A percentile compares a stretch with the other conserved stretches of the same genome.
phyloP scores from a whole-genome alignment of 1,140 invertebrate species.

The Drosophila jambulina region DNA sequence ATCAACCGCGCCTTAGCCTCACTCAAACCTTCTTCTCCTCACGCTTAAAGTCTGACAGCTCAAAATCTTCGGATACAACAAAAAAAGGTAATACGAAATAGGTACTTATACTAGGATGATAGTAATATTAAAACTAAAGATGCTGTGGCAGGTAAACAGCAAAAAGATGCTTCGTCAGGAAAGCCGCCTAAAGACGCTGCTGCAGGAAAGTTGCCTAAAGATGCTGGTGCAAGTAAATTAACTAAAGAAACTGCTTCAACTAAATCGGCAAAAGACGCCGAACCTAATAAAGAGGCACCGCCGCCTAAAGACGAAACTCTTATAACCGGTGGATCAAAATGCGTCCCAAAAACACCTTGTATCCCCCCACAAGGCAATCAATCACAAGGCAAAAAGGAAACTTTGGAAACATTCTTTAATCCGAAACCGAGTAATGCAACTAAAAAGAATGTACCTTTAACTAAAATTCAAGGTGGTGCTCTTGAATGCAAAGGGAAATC shows the following conservation, averaged over 20 bases:
- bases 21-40: background rate
- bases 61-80: background rate
- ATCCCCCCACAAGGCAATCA: accelerated
- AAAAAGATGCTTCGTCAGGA: background rate
- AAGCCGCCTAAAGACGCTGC: background rate
- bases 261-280: background rate
- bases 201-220: background rate
- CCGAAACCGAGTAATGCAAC: background rate
- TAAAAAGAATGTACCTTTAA: background rate
- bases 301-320: background rate
- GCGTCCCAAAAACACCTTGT: background rate
- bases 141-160: background rate
- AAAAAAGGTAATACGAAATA: background rate
- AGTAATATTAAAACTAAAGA: background rate
- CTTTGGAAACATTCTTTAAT: background rate
- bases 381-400: background rate
- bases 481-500: background rate
- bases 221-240: background rate
- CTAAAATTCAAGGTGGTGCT: constrained; percentile 5
- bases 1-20: background rate
- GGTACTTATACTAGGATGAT: background rate
- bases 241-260: background rate
- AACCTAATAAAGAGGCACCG: no score
- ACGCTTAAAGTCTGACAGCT: constrained; percentile 1
- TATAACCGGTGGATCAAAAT: background rate